phyloP scores from a whole-genome alignment of 2,113 vertebrate genomes.

The Abramis brama region DNA sequence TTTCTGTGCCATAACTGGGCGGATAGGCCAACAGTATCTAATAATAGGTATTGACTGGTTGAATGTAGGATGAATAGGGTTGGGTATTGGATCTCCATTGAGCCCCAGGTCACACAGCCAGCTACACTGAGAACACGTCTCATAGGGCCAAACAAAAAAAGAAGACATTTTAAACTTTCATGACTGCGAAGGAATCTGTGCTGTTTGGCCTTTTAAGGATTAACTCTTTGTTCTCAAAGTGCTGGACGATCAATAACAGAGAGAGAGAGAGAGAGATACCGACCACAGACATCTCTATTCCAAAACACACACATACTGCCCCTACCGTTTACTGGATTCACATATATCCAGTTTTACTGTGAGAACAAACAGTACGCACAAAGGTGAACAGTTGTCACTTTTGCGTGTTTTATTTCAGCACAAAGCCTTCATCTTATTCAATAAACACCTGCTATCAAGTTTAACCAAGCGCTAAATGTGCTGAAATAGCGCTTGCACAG shows the following conservation, averaged over 20 bases:
- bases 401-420: background rate
- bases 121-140: conserved; percentile 71
- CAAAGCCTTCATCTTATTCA: background rate
- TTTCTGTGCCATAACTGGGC: conserved; percentile 80
- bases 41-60: conserved; percentile 85
- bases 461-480: conserved; percentile 8
- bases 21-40: conserved; percentile 82
- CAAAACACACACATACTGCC: conserved; percentile 45
- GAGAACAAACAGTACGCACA: background rate
- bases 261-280: conserved; percentile 67
- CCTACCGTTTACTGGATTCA: conserved; percentile 45
- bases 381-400: background rate
- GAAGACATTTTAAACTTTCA: conserved; percentile 80
- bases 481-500: background rate
- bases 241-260: conserved; percentile 77
- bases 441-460: conserved; percentile 10
- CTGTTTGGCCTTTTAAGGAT: conserved; percentile 78
- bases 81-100: conserved; percentile 80
- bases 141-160: conserved; percentile 74
- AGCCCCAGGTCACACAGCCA: conserved; percentile 72
- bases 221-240: conserved; percentile 78
- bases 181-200: conserved; percentile 75
- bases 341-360: conserved; percentile 25
- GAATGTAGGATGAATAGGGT: conserved; percentile 82
- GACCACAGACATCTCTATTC: conserved; percentile 61